Evolutionary conservation across 2,888 invertebrate species (phyloP).

Genomic region (Tubulanus polymorphus): DNA sequence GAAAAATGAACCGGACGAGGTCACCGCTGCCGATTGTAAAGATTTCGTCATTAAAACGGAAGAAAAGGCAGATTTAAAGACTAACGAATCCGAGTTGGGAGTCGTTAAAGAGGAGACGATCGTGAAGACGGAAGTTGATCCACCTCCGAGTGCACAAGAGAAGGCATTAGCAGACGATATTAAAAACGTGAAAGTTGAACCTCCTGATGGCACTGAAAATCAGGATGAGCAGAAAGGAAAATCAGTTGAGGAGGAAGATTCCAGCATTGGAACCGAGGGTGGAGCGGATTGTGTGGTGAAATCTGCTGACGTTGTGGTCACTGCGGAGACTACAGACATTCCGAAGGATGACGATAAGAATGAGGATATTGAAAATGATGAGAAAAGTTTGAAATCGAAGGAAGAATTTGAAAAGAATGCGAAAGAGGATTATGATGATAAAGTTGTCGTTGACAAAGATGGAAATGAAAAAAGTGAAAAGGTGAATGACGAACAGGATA

Average conservation of each 20-base stretch:
- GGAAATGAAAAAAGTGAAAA: conserved; percentile 28
- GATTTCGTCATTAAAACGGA: too few species aligned
- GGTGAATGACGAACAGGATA: conserved; percentile 21
- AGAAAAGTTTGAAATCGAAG: background rate
- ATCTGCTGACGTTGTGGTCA: conserved; percentile 20
- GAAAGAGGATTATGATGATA: conserved; percentile 33
- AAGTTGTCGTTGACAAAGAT: conserved; percentile 20
- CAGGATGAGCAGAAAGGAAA: background rate
- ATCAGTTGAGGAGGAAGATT: background rate
- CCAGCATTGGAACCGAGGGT: background rate
- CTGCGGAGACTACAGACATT: conserved; percentile 21
- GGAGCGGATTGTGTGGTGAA: background rate
- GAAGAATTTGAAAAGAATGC: conserved; percentile 27
- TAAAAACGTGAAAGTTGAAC: too few species aligned
- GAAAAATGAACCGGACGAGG: background rate
- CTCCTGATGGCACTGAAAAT: background rate
- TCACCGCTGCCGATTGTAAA: too few species aligned
- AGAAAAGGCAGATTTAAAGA: too few species aligned
- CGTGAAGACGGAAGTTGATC: too few species aligned
- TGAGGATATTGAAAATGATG: conserved; percentile 15
- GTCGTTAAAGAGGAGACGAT: too few species aligned
- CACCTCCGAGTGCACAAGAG: too few species aligned
- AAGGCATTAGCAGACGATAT: too few species aligned
- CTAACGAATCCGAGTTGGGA: too few species aligned
- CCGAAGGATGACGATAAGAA: conserved; percentile 18